Base-by-base conservation (phyloP, 2,113 vertebrate genomes). In the Corydoras maculifer region DNA sequence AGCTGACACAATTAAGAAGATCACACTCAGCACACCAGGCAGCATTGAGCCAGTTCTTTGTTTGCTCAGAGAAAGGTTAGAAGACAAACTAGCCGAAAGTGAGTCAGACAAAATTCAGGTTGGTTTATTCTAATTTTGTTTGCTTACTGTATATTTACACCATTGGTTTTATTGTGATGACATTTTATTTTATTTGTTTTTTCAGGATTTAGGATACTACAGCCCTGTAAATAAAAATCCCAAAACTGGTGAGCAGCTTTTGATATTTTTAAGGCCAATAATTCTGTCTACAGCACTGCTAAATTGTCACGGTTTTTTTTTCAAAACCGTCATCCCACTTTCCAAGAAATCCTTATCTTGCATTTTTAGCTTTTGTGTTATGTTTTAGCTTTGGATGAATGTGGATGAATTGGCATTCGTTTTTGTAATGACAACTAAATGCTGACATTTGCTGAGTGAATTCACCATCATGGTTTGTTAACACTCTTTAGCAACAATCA, bases 11-110 rank as follows among this genome's bases (percentile, higher is more conserved):
- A 73, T 90, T 62, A 83, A 62, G 64, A 89, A 74, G 80, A 88
- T 91, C 54, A 81, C 79, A 13, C 70, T 85, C 75, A 88, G 70
- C 64, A 72, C 66, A 0, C 62, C 88, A 0, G 87, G 90, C 58
- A 84, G 76, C 62, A 83, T 92, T 0, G 85, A 91, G 80, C 79
- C 86, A 3, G 77, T 90, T 7, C 77, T 92, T 49, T 85, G 76
- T 18, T 18, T 60, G 0, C 81, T 91, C 63, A 83, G 80, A 63
- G 84, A 87, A 68, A 90, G 79, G 82, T 80, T 91, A 62, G 84
- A 84, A 35, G 73, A 87, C 4, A 85, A 77, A 68, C 86, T 78
- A 64, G 58, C 77, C 69, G 76, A 75, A 51, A 70, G 78, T 18
- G 31, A 68, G 2, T 9, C 12, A 14, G 77, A 76, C 14, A 76